Base-by-base conservation (phyloP, 2,113 vertebrate genomes). In the Oryctolagus cuniculus region DNA sequence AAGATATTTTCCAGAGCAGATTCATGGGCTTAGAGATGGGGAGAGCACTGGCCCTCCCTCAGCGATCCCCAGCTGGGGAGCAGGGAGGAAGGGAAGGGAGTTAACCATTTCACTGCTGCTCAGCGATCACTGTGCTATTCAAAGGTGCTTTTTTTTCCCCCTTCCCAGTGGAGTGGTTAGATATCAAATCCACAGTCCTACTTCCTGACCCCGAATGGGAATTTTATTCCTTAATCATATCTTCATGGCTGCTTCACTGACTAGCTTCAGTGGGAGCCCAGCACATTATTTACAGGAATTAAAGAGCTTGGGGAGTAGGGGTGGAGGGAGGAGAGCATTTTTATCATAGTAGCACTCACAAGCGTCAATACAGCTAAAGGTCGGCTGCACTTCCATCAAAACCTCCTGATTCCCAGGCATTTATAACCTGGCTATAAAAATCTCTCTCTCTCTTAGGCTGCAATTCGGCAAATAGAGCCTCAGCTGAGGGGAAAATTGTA, bases 381-480 rank as follows among this genome's bases (percentile, higher is more conserved):
- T 95, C 77, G 70, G 80, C 91, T 91, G 13, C 81, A 96, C 96
- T 98, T 97, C 95, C 92, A 94, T 96, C 94, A 89, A 94, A 98
- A 97, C 93, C 36, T 90, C 21, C 81, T 84, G 87, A 93, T 96
- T 97, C 97, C 95, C 94, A 97, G 87, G 49, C 95, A 80, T 97
- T 98, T 97, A 87, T 96, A 96, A 86, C 82, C 96, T 81, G 95
- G 19, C 86, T 86, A 38, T 96, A 97, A 98, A 98, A 98, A 96
- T 87, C 93, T 36, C 87, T 77, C n/a, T n/a, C 89, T 27, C 78
- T 44, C 44, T 1, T 44, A 92, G 70, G 21, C 87, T 97, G 87
- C 83, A 95, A 90, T 66, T 96, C 10, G 9, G 61, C 72, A 97
- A 98, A 91, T 13, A 96, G 96, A 78, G 82, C 90, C 69, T 96